Percentiles rank a stretch among this genome's conserved stretches.
These are phyloP conservation scores for Globicephala melas DNA, from an alignment of 2,113 vertebrate species.

Conservation along the genomic window DNA sequence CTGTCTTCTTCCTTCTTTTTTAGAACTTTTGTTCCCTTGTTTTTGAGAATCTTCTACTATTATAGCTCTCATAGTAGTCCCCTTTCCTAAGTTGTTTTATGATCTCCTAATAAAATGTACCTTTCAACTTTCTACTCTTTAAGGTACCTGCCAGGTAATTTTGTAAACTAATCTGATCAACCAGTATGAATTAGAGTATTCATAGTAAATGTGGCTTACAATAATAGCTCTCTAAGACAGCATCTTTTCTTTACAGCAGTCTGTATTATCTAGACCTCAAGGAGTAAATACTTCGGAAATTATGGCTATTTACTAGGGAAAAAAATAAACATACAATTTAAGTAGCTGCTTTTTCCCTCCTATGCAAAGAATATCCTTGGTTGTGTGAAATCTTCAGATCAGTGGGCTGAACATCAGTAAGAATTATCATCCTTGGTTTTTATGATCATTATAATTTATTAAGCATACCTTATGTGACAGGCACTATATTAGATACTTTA, in stretches of 20 bases:
- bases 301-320: conserved; percentile 9
- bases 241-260: conserved; percentile 34
- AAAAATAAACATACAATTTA: background rate
- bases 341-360: background rate
- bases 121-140: background rate
- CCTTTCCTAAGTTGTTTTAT: background rate
- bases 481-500: background rate
- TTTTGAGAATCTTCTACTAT: background rate
- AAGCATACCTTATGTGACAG: background rate
- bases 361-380: background rate
- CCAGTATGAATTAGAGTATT: background rate
- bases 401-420: background rate
- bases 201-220: background rate
- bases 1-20: background rate
- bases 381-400: conserved; percentile 3
- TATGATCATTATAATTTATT: background rate
- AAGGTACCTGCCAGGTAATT: background rate
- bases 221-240: background rate
- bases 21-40: background rate
- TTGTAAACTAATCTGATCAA: conserved; percentile 40
- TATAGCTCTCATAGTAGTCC: background rate
- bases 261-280: conserved; percentile 1
- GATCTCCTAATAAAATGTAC: background rate
- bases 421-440: background rate
- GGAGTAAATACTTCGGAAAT: conserved; percentile 24